Evolutionary conservation across 1,140 invertebrate species (phyloP).

Genomic region (Dreissena polymorpha): DNA sequence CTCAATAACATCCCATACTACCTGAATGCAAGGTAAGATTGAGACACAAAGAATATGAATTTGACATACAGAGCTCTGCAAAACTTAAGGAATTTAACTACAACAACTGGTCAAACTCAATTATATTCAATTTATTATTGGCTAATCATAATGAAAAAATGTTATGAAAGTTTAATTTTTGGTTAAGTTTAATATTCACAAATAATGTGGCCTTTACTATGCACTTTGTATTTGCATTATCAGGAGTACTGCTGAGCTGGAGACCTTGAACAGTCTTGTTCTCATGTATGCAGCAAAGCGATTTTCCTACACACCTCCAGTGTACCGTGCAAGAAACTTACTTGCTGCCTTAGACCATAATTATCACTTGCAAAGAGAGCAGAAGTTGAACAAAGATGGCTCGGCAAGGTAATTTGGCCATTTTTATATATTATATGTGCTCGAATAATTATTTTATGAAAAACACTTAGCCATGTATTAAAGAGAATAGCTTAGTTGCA

Average conservation of each 20-base stretch:
- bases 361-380: slow-evolving; percentile 13
- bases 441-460: too few relatives aligned
- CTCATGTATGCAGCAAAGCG: slow-evolving; percentile 42
- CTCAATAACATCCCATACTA: not conserved
- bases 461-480: too few relatives aligned
- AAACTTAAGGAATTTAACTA: too few relatives aligned
- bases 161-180: not conserved
- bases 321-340: slow-evolving; percentile 27
- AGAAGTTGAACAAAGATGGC: slow-evolving; percentile 42
- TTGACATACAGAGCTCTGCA: too few relatives aligned
- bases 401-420: slow-evolving; percentile 19
- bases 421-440: too few relatives aligned
- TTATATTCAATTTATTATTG: not conserved
- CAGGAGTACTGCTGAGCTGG: slow-evolving; percentile 31
- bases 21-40: slow-evolving; percentile 3
- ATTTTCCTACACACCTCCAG: slow-evolving; percentile 31
- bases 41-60: too few relatives aligned
- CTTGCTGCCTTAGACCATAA: slow-evolving; percentile 54
- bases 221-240: not conserved
- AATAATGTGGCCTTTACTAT: too few relatives aligned
- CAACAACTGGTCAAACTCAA: not conserved
- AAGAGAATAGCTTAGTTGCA: not conserved
- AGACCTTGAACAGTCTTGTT: slow-evolving; percentile 21
- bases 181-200: not conserved
- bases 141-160: not conserved